These are phyloP conservation scores for Stylophora pistillata DNA, from an alignment of 64 coral and sea anemone genomes.

Conservation along the genomic window DNA sequence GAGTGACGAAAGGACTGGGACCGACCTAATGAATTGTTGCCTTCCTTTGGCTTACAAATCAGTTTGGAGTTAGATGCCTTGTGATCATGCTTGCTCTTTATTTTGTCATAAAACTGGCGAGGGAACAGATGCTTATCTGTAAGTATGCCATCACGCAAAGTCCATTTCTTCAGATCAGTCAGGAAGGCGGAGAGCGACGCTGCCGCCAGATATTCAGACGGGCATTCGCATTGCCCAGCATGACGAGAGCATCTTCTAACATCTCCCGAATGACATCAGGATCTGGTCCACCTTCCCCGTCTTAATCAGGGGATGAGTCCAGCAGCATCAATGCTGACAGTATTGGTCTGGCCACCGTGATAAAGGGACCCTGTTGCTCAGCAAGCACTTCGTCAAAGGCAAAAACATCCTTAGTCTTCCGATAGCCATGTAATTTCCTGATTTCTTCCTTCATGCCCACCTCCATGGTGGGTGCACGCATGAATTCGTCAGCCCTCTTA, in stretches of 20 bases:
- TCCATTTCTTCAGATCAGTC: conserved; percentile 33
- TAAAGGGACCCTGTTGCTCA: conserved; percentile 16
- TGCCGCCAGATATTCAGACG: conserved; percentile 48
- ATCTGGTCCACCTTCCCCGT: conserved; percentile 38
- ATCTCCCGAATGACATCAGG: conserved; percentile 43
- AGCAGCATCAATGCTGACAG: conserved; percentile 9
- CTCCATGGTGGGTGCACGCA: conserved; percentile 24
- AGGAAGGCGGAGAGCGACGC: conserved; percentile 50
- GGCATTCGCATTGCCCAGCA: conserved; percentile 40
- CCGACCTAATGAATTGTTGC: not conserved
- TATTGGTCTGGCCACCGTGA: conserved; percentile 26
- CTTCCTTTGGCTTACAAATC: conserved; percentile 45
- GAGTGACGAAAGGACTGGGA: conserved; percentile 52
- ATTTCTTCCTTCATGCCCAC: conserved; percentile 47
- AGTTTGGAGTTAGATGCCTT: conserved; percentile 42
- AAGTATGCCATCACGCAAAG: conserved; percentile 25
- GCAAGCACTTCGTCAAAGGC: conserved; percentile 30
- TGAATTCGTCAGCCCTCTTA: conserved; percentile 21
- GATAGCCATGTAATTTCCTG: conserved; percentile 19
- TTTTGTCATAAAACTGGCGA: conserved; percentile 46
- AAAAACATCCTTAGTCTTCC: conserved; percentile 42
- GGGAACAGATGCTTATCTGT: conserved; percentile 57
- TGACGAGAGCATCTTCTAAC: conserved; percentile 53
- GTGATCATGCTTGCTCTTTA: conserved; percentile 49
- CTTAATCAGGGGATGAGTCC: not conserved